These are phyloP conservation scores for Romanomermis culicivorax DNA, from an alignment of 2,888 invertebrate genomes.

Conservation along the genomic window DNA sequence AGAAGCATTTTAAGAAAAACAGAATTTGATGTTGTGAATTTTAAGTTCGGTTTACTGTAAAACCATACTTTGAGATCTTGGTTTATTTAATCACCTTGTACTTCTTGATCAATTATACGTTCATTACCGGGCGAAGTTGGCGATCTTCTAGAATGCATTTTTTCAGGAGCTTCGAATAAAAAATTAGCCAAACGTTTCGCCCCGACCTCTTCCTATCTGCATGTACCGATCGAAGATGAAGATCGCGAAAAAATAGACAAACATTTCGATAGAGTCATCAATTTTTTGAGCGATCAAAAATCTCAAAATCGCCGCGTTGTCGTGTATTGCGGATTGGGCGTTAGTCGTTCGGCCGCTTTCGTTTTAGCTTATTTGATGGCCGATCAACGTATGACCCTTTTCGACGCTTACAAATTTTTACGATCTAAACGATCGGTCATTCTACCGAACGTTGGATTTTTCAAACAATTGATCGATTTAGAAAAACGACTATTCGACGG, in stretches of 20 bases:
- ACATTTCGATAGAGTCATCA: conserved; percentile 1
- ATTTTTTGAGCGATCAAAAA: conserved; percentile 9
- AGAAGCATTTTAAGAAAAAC: too few species aligned
- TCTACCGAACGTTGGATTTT: conserved; percentile 22
- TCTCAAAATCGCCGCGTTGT: conserved; percentile 17
- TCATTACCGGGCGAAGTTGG: too few species aligned
- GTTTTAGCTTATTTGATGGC: conserved; percentile 20
- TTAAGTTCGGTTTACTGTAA: too few species aligned
- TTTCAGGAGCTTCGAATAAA: too few species aligned
- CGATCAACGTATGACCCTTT: conserved; percentile 17
- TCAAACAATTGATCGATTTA: conserved; percentile 20
- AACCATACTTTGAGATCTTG: too few species aligned
- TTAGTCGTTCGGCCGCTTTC: conserved; percentile 19
- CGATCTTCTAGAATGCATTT: too few species aligned
- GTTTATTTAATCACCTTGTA: too few species aligned
- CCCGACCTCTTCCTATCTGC: too few species aligned
- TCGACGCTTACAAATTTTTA: conserved; percentile 19
- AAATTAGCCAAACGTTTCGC: too few species aligned
- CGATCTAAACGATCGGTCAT: conserved; percentile 18
- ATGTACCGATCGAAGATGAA: conserved; percentile 8
- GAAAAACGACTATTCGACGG: conserved; percentile 9
- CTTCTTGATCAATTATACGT: too few species aligned
- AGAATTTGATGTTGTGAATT: too few species aligned
- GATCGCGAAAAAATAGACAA: background rate
- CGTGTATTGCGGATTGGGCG: conserved; percentile 21